Conservation (phyloP, 2,797 vertebrate genomes). For the Chaunax sp. region DNA sequence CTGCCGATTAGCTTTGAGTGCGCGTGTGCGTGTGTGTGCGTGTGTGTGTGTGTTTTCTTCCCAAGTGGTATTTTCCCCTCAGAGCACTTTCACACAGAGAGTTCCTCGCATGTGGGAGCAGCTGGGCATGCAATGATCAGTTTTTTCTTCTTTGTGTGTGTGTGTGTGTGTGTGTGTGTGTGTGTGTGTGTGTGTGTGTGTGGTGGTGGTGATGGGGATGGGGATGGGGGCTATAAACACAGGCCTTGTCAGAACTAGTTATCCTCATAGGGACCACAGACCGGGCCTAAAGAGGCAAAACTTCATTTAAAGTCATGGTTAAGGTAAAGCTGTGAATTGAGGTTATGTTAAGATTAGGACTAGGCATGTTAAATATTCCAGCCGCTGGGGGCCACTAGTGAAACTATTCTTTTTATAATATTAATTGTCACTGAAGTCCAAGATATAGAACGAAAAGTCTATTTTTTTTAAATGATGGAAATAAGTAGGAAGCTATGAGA, state of each 20-base stretch:
- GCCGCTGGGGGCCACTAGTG: background rate
- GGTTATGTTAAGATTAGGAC: no score
- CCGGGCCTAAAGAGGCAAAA: no score
- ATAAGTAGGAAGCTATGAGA: background rate
- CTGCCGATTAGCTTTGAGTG: background rate
- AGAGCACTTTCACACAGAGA: constrained; percentile 67
- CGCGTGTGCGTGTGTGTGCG: constrained; percentile 20
- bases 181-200: no score
- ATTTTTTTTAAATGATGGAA: background rate
- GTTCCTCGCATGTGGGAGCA: constrained; percentile 63
- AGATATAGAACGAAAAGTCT: background rate
- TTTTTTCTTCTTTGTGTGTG: constrained; percentile 16
- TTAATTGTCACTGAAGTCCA: background rate
- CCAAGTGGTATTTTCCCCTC: constrained; percentile 57
- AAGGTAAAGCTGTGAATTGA: no score
- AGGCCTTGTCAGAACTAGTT: no score
- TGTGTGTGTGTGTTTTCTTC: constrained; percentile 23
- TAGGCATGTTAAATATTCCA: background rate
- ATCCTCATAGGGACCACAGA: no score
- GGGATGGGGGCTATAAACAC: no score
- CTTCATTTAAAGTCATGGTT: no score
- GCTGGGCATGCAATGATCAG: constrained; percentile 23
- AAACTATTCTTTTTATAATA: background rate
- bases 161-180: constrained; percentile 16
- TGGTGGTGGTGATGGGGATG: no score